phyloP scores from a whole-genome alignment of 1,140 invertebrate species.

The Trichogramma pretiosum region DNA sequence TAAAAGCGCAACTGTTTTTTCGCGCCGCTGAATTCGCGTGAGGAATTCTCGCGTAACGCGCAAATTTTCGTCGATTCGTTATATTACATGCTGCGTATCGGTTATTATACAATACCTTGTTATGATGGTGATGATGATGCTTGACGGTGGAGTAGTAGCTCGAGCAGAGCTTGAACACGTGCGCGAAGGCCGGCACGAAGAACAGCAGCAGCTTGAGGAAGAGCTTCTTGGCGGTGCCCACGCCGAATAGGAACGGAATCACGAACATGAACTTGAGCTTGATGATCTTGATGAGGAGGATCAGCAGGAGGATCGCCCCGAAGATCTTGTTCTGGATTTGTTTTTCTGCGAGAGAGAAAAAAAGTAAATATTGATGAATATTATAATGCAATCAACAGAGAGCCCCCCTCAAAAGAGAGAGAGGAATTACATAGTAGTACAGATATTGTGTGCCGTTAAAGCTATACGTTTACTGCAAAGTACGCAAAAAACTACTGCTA shows the following conservation, averaged over 20 bases:
- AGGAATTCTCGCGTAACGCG: too few species aligned
- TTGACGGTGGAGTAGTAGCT: constrained; percentile 64
- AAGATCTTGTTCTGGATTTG: constrained; percentile 66
- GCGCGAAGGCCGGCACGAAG: constrained; percentile 68
- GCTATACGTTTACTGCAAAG: too few species aligned
- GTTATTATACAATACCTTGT: constrained; percentile 35
- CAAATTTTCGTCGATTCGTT: too few species aligned
- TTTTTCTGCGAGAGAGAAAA: constrained; percentile 68
- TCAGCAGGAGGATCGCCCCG: constrained; percentile 60
- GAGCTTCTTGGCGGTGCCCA: constrained; percentile 71
- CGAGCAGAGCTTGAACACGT: constrained; percentile 75
- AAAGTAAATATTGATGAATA: too few species aligned
- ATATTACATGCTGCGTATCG: not conserved
- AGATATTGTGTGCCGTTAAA: too few species aligned
- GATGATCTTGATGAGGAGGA: constrained; percentile 70
- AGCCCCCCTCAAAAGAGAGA: too few species aligned
- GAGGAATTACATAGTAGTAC: too few species aligned
- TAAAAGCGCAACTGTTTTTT: too few species aligned
- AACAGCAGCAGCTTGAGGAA: constrained; percentile 71
- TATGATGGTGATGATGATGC: constrained; percentile 71
- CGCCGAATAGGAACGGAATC: constrained; percentile 62
- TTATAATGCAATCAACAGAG: too few species aligned
- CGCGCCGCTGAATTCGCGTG: not conserved
- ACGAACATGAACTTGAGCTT: constrained; percentile 69
- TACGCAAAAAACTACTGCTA: too few species aligned